Evolutionary conservation across 2,797 vertebrate species (phyloP), one percentile per base, ranked within the genome.

Genomic region (Danio jaintianensis): DNA sequence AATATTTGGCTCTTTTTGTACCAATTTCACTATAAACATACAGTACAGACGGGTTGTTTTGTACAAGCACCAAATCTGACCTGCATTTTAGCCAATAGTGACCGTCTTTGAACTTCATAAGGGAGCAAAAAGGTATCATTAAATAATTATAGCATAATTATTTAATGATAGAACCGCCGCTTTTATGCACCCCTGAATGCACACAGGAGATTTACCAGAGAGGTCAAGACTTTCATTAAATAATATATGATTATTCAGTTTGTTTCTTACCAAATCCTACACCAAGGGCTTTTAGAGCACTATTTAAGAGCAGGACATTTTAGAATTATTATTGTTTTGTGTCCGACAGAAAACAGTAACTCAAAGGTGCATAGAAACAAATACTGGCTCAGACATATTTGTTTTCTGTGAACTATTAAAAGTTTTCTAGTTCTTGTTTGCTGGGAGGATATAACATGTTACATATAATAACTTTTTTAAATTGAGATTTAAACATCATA

Each of bases 151-250:
- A 20, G 7, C 1, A 72, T 72, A 16, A 58, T 58, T 58, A 72
- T 45, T 58, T 72, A 22, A 72, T 72, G 12, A 45, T 50, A 68
- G 47, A n/a, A 4, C 29, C 38, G 9, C 67, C 40, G 16, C 20
- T n/a, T 20, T 58, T 12, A 43, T 58, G 12, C 40, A 58, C 40
- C 29, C 40, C 29, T n/a, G 40, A 73, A 73, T 11, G 8, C 9
- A 47, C 42, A 59, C 13, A 22, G 5, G 18, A 59, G 40, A 29
- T 53, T 6, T 2, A 15, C 18, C 45, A 7, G 12, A 9, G 18
- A 58, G 53, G 70, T 72, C 53, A 58, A 43, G 53, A 43, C 15
- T 15, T 45, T 47, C 18, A 59, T 20, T 73, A 47, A 73, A 73
- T 73, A 73, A 73, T 29, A 45, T 6, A 73, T 73, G 4, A 45